phyloP scores from a whole-genome alignment of 2,113 vertebrate genomes.

The Mesitornis unicolor region DNA sequence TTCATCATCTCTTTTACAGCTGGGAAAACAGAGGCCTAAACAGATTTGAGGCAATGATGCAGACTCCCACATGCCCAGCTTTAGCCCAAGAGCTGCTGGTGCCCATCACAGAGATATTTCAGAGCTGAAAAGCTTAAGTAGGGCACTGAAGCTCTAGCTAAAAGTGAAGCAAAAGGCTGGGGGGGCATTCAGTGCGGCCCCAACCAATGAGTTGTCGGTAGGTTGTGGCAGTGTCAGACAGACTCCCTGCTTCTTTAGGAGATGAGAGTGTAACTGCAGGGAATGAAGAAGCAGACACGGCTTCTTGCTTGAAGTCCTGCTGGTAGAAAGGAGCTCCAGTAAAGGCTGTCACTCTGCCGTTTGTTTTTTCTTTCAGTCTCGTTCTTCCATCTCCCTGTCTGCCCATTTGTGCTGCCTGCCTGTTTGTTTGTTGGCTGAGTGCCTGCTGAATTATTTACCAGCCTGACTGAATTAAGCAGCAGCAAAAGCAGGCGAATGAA shows the following conservation, averaged over 20 bases:
- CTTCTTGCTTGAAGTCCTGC: not conserved
- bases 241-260: not conserved
- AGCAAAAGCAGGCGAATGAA: not conserved
- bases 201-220: not conserved
- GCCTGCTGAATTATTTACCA: slow-evolving; percentile 64
- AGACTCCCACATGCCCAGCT: not conserved
- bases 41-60: not conserved
- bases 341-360: not conserved
- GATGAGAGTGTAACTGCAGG: not conserved
- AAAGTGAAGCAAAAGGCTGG: not conserved
- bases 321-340: not conserved
- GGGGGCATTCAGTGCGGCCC: not conserved
- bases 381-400: not conserved
- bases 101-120: not conserved
- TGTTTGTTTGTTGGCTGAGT: slow-evolving; percentile 56
- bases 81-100: not conserved
- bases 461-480: slow-evolving; percentile 57
- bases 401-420: slow-evolving; percentile 32
- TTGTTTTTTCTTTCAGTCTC: not conserved
- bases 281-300: not conserved
- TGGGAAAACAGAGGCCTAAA: not conserved
- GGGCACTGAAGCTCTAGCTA: not conserved
- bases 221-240: not conserved
- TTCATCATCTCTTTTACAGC: not conserved
- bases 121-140: not conserved